A percentile compares a stretch with the other conserved stretches of the same genome.
Conservation (phyloP, 2,113 vertebrate species). For the Alces alces region DNA sequence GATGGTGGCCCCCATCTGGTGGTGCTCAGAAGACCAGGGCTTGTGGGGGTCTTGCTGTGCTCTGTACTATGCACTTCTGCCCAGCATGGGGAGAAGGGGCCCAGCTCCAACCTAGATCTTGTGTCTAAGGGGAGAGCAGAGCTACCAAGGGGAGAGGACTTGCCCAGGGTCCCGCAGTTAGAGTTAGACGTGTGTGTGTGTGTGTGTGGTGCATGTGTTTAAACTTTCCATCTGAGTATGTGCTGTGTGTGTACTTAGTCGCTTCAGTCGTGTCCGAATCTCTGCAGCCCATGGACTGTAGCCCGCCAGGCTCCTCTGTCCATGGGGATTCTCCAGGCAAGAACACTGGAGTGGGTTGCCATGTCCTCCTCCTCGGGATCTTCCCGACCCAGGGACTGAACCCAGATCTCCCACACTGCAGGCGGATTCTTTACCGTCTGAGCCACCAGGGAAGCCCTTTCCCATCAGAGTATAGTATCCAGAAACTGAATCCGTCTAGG, state of each 20-base stretch:
- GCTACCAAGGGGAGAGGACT: background rate
- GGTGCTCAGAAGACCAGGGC: background rate
- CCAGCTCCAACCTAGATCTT: background rate
- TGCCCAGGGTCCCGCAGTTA: background rate
- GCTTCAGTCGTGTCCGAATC: background rate
- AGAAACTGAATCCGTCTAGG: background rate
- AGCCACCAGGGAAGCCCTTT: background rate
- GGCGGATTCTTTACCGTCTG: accelerated
- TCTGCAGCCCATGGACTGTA: background rate
- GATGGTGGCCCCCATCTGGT: background rate
- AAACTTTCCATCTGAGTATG: background rate
- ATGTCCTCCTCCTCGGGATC: background rate
- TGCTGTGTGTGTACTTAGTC: background rate
- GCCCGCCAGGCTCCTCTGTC: background rate
- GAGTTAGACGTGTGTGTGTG: background rate
- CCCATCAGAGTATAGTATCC: background rate
- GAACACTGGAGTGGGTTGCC: background rate
- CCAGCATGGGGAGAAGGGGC: background rate
- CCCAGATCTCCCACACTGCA: background rate
- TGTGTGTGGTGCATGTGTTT: accelerated
- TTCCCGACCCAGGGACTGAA: background rate
- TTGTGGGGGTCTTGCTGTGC: background rate
- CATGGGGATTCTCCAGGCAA: background rate
- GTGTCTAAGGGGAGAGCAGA: background rate
- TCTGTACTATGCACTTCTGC: background rate